Evolutionary conservation across 2,113 vertebrate genomes (phyloP).

Genomic region (Pseudorectes ferrugineus): DNA sequence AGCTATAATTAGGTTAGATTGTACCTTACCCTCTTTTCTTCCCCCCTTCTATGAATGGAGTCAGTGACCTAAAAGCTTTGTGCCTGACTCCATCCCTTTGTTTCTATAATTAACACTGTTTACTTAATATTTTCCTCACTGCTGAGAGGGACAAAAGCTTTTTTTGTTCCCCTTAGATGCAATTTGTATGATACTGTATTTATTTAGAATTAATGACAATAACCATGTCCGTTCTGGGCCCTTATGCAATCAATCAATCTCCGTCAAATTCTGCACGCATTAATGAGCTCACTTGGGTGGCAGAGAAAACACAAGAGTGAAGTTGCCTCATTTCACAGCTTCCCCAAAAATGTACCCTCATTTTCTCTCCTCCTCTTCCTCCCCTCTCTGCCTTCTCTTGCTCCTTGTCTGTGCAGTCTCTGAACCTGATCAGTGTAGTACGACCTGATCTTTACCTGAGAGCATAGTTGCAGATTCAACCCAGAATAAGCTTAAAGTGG

Average conservation of each 20-base stretch:
- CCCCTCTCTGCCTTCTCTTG: neutral
- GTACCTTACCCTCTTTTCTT: conserved; percentile 12
- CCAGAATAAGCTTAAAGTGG: neutral
- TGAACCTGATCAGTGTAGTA: neutral
- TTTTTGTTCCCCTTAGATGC: neutral
- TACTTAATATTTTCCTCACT: conserved; percentile 4
- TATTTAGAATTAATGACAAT: conserved; percentile 16
- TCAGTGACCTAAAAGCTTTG: conserved; percentile 35
- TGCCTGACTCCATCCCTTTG: neutral
- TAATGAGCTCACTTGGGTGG: neutral
- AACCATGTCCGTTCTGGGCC: neutral
- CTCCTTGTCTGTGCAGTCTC: neutral
- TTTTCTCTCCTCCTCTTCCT: neutral
- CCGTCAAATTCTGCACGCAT: neutral
- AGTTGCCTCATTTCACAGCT: neutral
- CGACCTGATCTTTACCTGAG: neutral
- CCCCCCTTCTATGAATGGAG: conserved; percentile 8
- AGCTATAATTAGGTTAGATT: conserved; percentile 47
- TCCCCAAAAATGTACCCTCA: neutral
- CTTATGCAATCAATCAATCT: neutral
- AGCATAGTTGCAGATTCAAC: neutral
- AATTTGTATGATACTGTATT: conserved; percentile 2
- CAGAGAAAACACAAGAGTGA: neutral
- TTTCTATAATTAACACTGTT: conserved; percentile 37
- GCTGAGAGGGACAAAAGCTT: neutral